Conservation (phyloP, 2,113 vertebrate species). For the Eclectus roratus region DNA sequence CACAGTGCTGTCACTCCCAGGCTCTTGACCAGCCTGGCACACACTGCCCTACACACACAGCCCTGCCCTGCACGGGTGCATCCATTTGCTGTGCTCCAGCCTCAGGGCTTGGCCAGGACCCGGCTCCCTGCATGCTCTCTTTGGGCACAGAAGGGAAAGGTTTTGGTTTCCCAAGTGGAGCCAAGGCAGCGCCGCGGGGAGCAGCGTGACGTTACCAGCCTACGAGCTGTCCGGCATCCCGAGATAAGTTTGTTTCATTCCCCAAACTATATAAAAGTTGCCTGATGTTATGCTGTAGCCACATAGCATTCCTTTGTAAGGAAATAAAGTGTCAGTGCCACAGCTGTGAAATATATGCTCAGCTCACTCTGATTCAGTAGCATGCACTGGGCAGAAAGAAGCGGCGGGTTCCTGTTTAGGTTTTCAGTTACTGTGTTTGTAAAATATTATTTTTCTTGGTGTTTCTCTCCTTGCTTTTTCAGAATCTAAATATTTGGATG, state of each 20-base stretch:
- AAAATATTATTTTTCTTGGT: conserved; percentile 68
- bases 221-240: not conserved
- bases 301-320: conserved; percentile 36
- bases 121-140: rapidly evolving
- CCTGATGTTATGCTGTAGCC: not conserved
- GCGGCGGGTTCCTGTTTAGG: conserved; percentile 50
- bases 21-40: not conserved
- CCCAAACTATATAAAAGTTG: not conserved
- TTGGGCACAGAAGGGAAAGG: rapidly evolving
- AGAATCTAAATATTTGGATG: conserved; percentile 53
- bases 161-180: not conserved
- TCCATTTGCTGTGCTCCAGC: rapidly evolving
- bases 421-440: conserved; percentile 59
- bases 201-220: not conserved
- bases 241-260: not conserved
- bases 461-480: conserved; percentile 41
- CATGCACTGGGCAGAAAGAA: conserved; percentile 3
- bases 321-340: conserved; percentile 44
- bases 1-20: not conserved
- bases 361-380: not conserved
- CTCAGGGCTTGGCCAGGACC: rapidly evolving
- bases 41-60: not conserved
- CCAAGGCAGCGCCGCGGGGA: not conserved
- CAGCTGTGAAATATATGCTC: conserved; percentile 24
- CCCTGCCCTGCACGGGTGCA: rapidly evolving